A percentile compares a stretch with the other conserved stretches of the same genome.
Evolutionary conservation across 2,113 vertebrate species (phyloP).

Genomic region (Neotragus moschatus): DNA sequence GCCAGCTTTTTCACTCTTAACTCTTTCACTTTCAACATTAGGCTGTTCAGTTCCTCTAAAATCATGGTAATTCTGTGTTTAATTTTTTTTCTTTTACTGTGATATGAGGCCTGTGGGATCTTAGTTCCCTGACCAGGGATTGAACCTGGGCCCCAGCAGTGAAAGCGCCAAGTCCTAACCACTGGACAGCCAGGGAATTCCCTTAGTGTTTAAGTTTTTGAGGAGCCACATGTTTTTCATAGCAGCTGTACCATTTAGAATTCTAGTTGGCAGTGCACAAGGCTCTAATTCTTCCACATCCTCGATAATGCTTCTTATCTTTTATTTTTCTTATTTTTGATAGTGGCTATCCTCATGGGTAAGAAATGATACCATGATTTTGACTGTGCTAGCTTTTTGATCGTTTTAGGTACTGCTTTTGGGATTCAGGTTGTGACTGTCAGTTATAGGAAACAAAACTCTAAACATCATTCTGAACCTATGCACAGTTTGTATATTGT

Average conservation of each 20-base stretch:
- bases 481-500: neutral
- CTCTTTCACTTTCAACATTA: neutral
- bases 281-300: neutral
- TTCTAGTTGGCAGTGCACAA: neutral
- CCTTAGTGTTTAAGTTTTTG: neutral
- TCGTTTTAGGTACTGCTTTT: neutral
- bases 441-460: neutral
- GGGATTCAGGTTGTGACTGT: neutral
- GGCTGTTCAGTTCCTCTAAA: neutral
- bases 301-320: neutral
- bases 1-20: neutral
- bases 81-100: neutral
- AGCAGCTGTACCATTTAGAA: neutral
- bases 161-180: neutral
- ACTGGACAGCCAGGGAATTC: neutral
- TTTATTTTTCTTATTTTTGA: neutral
- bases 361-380: neutral
- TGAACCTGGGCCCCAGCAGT: neutral
- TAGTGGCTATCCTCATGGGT: neutral
- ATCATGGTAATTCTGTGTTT: neutral
- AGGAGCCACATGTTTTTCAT: neutral
- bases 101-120: neutral
- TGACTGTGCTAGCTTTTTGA: neutral
- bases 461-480: neutral
- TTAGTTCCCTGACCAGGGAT: neutral